Base-by-base conservation (phyloP, 1,140 invertebrate genomes). In the Matsumurasca onukii region DNA sequence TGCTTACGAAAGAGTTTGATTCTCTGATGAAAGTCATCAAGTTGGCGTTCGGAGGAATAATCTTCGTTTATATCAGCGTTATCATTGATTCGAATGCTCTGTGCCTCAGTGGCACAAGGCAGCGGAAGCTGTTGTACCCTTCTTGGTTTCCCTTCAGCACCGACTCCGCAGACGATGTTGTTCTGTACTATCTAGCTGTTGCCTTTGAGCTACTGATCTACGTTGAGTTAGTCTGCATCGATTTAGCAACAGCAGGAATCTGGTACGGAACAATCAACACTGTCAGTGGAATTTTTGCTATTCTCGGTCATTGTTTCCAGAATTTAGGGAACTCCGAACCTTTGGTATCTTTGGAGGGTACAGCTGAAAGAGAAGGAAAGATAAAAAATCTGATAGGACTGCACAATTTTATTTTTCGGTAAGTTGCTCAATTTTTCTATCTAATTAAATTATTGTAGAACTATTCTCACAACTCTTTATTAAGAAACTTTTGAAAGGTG, bases 131-230 rank as follows among this genome's bases (percentile, higher is more conserved):
- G 2, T 29, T 59, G 3, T 59, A 59, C 25, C 55, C 55, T 5
- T 27, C 55, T 59, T 59, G 55, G 55, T 59, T 59, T 29, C 55
- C 55, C 5, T 59, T 59, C 30, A 27, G 5, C 55, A 59, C 55
- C 30, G 55, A 59, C 30, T 17, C 24, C 17, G 49, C 5, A 15
- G 30, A 59, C 3, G 24, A 59, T 27, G 3, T 24, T 9, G 5
- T 2, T 2, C n/a, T 59, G 25, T 59, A 59, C n/a, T 59, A 59
- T n/a, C 25, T 59, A 3, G 55, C 55, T 3, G 25, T 59, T 3
- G 9, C 25, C 13, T 59, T 59, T 29, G 22, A 59, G 30, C 15
- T 59, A 9, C 30, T 59, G 55, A 29, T 59, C 24, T 59, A 59
- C 55, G 30, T 59, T 25, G 55, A 59, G 25, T 59, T 59, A n/a